Evolutionary conservation across 2,113 vertebrate species (phyloP).

Genomic region (Anguilla rostrata): DNA sequence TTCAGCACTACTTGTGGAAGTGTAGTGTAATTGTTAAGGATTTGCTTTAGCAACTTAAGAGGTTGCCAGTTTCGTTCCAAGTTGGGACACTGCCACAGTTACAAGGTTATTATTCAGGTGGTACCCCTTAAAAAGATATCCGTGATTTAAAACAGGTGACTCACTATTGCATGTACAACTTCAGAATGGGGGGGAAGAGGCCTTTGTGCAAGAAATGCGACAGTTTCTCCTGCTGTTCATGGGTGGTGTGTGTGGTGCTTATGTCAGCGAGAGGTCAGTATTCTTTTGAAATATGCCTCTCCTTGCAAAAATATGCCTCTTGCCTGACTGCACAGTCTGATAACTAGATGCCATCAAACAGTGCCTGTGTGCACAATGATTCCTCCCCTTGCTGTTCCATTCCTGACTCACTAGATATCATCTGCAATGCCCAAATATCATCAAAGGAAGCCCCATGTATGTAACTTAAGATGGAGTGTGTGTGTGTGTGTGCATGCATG

Average conservation of each 20-base stretch:
- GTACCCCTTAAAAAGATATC: not conserved
- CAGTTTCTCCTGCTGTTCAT: not conserved
- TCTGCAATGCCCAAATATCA: not conserved
- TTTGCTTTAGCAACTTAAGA: too few species aligned
- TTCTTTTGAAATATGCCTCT: not conserved
- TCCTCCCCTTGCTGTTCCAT: not conserved
- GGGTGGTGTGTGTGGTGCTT: not conserved
- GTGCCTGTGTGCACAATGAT: too few species aligned
- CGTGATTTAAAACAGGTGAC: not conserved
- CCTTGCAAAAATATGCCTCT: not conserved
- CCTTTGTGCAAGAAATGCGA: not conserved
- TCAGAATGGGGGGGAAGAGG: not conserved
- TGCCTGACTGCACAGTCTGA: not conserved
- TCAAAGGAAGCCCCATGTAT: not conserved
- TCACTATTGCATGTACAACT: not conserved
- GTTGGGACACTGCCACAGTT: too few species aligned
- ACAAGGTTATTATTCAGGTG: not conserved
- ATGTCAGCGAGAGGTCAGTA: too few species aligned
- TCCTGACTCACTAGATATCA: not conserved
- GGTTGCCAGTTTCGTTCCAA: too few species aligned
- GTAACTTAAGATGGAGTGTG: not conserved
- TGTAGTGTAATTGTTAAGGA: too few species aligned
- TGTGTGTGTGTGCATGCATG: too few species aligned
- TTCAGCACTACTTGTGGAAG: too few species aligned
- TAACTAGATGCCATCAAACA: not conserved